phyloP scores from a whole-genome alignment of 2,888 invertebrate species.

The Drosophila affinis region DNA sequence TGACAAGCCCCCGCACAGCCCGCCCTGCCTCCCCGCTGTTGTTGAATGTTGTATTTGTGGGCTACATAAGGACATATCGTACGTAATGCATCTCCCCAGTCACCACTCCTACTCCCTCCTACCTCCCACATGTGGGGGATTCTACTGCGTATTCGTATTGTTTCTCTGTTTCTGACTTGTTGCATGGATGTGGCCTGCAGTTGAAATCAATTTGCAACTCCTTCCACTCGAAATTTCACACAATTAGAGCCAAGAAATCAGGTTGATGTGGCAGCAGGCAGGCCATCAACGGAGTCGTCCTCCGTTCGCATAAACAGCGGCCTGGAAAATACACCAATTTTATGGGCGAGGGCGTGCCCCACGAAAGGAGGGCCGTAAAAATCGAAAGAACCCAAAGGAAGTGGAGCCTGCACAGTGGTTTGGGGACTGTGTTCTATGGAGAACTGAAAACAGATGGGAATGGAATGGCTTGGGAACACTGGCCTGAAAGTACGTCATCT shows the following conservation, averaged over 20 bases:
- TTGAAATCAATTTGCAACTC: constrained; percentile 38
- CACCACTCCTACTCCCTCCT: background rate
- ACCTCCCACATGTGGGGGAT: background rate
- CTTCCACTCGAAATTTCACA: constrained; percentile 23
- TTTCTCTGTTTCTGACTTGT: constrained; percentile 59
- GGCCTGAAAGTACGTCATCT: too few species aligned
- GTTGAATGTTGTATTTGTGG: constrained; percentile 40
- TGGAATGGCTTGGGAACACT: background rate
- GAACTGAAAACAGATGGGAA: too few species aligned
- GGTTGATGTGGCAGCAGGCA: constrained; percentile 15
- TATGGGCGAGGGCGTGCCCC: constrained; percentile 35
- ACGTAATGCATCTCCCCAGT: constrained; percentile 13
- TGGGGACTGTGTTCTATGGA: too few species aligned
- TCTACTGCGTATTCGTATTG: constrained; percentile 21
- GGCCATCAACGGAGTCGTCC: constrained; percentile 10
- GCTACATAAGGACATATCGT: background rate
- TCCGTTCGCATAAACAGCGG: constrained; percentile 9
- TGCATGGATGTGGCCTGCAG: constrained; percentile 34
- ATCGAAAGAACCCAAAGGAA: background rate
- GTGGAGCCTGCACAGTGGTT: constrained; percentile 19
- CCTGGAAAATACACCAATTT: constrained; percentile 17
- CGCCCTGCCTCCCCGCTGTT: background rate
- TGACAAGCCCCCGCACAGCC: constrained; percentile 42
- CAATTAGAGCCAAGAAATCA: constrained; percentile 37
- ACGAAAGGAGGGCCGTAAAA: constrained; percentile 33